Percentiles rank a stretch among this genome's conserved stretches.
Evolutionary conservation across 2,888 invertebrate species (phyloP).

Genomic region (Harmothoe impar): DNA sequence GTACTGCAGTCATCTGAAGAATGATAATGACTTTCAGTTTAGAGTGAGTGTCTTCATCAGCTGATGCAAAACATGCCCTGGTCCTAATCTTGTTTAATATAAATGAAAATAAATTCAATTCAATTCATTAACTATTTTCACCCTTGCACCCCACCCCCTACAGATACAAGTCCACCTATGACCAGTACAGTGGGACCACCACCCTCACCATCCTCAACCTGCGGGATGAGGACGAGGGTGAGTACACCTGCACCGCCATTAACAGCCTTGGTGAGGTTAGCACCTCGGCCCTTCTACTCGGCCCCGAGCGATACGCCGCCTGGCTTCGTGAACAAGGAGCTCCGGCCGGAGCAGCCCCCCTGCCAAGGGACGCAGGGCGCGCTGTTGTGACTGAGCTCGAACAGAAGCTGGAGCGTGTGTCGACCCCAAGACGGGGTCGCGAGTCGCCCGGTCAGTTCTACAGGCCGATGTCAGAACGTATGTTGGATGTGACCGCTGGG

Average conservation of each 20-base stretch:
- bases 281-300: conserved; percentile 86
- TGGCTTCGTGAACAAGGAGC: conserved; percentile 67
- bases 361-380: conserved; percentile 44
- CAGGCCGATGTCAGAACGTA: conserved; percentile 66
- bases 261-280: conserved; percentile 91
- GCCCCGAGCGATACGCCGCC: conserved; percentile 69
- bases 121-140: too few relatives aligned
- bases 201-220: conserved; percentile 93
- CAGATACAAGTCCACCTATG: conserved; percentile 80
- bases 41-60: too few relatives aligned
- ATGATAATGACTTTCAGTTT: too few relatives aligned
- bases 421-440: conserved; percentile 42
- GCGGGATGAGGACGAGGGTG: conserved; percentile 88
- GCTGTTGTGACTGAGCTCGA: conserved; percentile 58
- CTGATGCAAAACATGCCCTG: too few relatives aligned
- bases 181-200: conserved; percentile 90
- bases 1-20: too few relatives aligned
- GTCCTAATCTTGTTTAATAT: too few relatives aligned
- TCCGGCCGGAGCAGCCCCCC: conserved; percentile 11
- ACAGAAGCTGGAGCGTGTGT: background rate
- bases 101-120: too few relatives aligned
- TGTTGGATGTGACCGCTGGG: conserved; percentile 60
- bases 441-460: conserved; percentile 62
- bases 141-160: background rate
- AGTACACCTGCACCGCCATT: conserved; percentile 91